A percentile compares a stretch with the other conserved stretches of the same genome.
These are phyloP conservation scores for Calameuta idolon DNA, from an alignment of 2,888 invertebrate species.

Conservation along the genomic window DNA sequence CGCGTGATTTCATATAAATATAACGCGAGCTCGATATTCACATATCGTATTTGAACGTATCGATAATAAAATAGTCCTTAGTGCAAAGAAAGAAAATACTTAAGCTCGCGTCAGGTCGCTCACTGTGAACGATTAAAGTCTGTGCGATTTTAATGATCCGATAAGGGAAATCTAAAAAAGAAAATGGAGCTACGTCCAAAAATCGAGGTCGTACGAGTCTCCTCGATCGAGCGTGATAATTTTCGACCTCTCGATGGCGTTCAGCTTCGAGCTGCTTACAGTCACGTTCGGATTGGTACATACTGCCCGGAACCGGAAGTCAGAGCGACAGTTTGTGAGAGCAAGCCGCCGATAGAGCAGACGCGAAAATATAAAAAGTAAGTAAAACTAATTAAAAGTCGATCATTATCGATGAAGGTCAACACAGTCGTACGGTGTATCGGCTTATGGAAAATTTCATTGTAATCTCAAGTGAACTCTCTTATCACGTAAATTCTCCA, in stretches of 20 bases:
- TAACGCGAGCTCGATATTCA: background rate
- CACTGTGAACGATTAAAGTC: background rate
- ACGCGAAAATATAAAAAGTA: conserved; percentile 59
- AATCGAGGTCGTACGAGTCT: conserved; percentile 61
- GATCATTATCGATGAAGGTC: background rate
- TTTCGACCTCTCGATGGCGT: conserved; percentile 61
- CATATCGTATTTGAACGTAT: background rate
- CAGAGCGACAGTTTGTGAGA: conserved; percentile 43
- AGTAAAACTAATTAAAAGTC: conserved; percentile 28
- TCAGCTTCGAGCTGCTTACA: conserved; percentile 57
- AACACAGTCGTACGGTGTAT: background rate
- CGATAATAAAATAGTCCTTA: background rate
- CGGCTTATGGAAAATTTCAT: no score
- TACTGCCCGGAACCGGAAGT: conserved; percentile 58
- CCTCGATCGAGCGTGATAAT: conserved; percentile 56
- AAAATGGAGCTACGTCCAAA: conserved; percentile 52
- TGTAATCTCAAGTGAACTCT: background rate
- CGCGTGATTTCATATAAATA: background rate
- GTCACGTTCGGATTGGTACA: conserved; percentile 59
- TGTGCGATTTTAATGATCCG: conserved; percentile 8
- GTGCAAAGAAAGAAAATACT: background rate
- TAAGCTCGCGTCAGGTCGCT: background rate
- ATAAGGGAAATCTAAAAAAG: conserved; percentile 28
- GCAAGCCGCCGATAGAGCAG: conserved; percentile 56
- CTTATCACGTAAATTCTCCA: background rate